phyloP scores from a whole-genome alignment of 2,797 vertebrate species.

The Pipistrellus pygmaeus region DNA sequence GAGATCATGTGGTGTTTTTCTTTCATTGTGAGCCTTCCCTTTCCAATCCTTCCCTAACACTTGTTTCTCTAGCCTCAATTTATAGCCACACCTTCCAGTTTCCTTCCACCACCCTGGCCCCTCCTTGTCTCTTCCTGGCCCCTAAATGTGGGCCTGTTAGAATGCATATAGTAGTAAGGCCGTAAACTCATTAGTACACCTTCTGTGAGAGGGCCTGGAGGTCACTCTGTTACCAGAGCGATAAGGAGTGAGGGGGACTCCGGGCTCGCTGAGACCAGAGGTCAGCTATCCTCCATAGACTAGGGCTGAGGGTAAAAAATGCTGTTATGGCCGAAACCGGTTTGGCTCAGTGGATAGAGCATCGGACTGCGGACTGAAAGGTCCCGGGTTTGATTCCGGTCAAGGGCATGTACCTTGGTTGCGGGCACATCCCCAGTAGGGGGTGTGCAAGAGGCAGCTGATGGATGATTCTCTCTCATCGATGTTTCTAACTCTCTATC shows the following conservation, averaged over 20 bases:
- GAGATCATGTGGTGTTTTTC: no score
- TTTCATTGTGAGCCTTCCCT: background rate
- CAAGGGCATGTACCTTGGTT: no score
- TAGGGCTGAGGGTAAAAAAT: background rate
- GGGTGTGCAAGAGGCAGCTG: no score
- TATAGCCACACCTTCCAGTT: background rate
- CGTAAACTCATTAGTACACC: background rate
- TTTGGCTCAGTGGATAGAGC: no score
- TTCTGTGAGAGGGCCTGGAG: background rate
- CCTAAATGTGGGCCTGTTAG: background rate
- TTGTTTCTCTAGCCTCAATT: background rate
- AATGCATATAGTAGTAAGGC: background rate
- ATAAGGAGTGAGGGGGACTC: background rate
- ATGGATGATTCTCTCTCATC: no score
- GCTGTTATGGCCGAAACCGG: no score
- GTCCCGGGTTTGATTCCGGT: no score
- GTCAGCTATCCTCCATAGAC: background rate
- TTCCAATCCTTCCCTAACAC: background rate
- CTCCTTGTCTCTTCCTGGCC: background rate
- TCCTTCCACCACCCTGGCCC: background rate
- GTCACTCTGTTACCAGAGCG: background rate
- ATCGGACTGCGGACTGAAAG: no score
- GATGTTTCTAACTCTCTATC: no score
- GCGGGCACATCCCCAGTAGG: no score
- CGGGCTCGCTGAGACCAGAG: background rate